Base-by-base conservation (phyloP, 1,140 invertebrate species). In the Lepidurus couesii region DNA sequence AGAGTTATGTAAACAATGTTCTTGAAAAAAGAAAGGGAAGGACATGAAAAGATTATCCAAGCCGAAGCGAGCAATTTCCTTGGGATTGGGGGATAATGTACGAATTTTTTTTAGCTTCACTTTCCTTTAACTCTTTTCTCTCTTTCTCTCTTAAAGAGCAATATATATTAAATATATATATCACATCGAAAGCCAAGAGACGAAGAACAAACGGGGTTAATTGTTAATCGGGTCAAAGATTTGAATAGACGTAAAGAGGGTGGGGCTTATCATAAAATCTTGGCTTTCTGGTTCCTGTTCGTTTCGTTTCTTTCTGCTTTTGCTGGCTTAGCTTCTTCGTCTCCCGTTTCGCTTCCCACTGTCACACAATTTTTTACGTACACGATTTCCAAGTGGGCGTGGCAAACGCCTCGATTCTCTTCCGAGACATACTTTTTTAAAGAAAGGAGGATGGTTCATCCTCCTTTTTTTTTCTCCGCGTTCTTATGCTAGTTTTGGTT, bases 101-200 rank as follows among this genome's bases (percentile, higher is more conserved):
- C 6, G 16, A 65, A 7, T 65, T 65, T 13, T 65, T 65, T 47
- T 47, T 65, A 65, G 53, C 53, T 65, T 65, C 16, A 21, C 53
- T 65, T 65, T 65, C 13, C 7, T 65, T n/a, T 11, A 47, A 11
- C 45, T 13, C 21, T 65, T 10, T 16, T 65, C 53, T 21, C 53
- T 65, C 13, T 65, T 65, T 65, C 47, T 65, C 21, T 65, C 47
- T 65, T 65, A 21, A 65, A 65, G 34, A 4, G 53, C 53, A 65
- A 65, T 65, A 65, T 65, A 65, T 65, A 65, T 21, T 65, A n/a
- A 21, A 65, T 65, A 65, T 34, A 34, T 65, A 65, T 16, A 65
- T 65, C 53, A 65, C 53, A 65, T 65, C n/a, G 53, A 65, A 65
- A 65, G 53, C 53, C 21, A 21, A 65, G 53, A 65, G 53, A 65